Evolutionary conservation across 2,113 vertebrate species (phyloP).

Genomic region (Dendrocopos noguchii): DNA sequence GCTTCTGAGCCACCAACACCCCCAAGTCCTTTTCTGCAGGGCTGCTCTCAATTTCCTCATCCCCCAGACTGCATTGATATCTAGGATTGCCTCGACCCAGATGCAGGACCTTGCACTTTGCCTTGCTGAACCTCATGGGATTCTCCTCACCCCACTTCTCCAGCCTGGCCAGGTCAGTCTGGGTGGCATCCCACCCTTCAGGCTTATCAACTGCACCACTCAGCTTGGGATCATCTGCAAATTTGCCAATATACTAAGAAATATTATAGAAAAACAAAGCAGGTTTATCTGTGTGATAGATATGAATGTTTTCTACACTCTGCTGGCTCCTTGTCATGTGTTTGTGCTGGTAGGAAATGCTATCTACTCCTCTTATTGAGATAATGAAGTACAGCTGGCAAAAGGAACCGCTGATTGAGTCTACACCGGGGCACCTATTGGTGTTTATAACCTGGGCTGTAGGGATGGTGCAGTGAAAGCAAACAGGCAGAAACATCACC

Average conservation of each 20-base stretch:
- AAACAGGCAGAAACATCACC: background rate
- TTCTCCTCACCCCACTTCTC: no score
- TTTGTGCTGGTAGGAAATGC: background rate
- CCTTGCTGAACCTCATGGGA: no score
- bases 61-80: no score
- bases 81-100: no score
- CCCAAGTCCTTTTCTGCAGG: no score
- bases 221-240: background rate
- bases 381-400: background rate
- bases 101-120: no score
- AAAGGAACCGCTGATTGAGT: background rate
- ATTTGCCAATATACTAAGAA: conserved; percentile 8
- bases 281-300: background rate
- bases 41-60: no score
- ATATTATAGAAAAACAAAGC: background rate
- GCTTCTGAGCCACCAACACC: no score
- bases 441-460: accelerated
- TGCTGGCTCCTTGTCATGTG: background rate
- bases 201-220: no score
- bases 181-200: no score
- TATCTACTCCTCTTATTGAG: background rate
- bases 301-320: background rate
- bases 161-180: no score
- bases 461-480: background rate
- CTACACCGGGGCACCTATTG: background rate